Conservation (phyloP, 2,888 invertebrate species). For the Cryptus viduatorius region DNA sequence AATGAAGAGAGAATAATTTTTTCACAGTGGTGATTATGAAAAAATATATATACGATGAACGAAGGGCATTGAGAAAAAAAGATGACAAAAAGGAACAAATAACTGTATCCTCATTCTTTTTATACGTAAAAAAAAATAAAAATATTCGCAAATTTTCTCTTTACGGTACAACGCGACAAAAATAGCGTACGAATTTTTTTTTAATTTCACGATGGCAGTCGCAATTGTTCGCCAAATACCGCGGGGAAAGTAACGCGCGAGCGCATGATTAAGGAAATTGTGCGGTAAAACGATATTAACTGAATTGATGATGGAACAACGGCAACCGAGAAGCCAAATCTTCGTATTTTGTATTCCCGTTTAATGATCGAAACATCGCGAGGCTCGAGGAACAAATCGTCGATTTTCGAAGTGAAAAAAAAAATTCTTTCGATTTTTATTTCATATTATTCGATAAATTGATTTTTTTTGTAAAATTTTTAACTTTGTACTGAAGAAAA, state of each 20-base stretch:
- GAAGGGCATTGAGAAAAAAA: conserved; percentile 65
- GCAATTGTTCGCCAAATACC: neutral
- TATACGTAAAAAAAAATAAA: conserved; percentile 38
- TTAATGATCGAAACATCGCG: neutral
- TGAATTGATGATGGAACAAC: neutral
- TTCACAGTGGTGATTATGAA: conserved; percentile 11
- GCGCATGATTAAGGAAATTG: neutral
- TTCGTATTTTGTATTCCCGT: conserved; percentile 21
- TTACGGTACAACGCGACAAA: conserved; percentile 20
- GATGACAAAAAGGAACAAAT: conserved; percentile 12
- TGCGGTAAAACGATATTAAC: conserved; percentile 22
- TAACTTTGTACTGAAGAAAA: neutral
- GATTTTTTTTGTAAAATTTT: neutral
- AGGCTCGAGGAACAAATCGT: neutral
- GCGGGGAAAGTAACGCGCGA: neutral
- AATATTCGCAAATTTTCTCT: neutral
- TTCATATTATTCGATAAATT: neutral
- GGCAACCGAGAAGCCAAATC: neutral
- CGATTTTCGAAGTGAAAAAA: neutral
- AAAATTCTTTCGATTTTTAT: neutral
- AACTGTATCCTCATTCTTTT: conserved; percentile 48
- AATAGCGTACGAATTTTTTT: neutral
- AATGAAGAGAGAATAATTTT: neutral
- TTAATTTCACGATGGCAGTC: neutral
- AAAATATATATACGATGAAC: conserved; percentile 4